phyloP scores from a whole-genome alignment of 2,113 vertebrate species.

The Vimba vimba region DNA sequence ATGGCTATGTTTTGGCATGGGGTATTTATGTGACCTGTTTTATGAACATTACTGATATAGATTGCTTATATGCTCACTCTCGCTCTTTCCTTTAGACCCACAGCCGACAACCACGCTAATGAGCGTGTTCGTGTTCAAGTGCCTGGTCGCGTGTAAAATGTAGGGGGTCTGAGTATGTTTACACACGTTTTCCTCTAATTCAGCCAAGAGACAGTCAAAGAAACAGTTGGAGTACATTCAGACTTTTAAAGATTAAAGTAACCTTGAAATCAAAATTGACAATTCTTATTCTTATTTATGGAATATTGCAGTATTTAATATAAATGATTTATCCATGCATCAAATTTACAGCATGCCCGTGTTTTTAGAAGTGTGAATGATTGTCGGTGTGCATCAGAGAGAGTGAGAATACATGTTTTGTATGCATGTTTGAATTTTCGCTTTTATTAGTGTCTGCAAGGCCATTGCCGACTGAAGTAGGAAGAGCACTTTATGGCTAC shows the following conservation, averaged over 20 bases:
- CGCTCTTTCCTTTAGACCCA: not conserved
- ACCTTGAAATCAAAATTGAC: too few species aligned
- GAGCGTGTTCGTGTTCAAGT: constrained; percentile 17
- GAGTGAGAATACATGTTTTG: constrained; percentile 11
- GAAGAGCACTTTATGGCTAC: constrained; percentile 13
- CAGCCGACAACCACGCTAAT: constrained; percentile 10
- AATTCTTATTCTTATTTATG: too few species aligned
- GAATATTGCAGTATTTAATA: too few species aligned
- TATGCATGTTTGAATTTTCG: constrained; percentile 24
- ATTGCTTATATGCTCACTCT: constrained; percentile 24
- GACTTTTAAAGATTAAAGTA: not conserved
- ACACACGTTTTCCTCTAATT: constrained; percentile 26
- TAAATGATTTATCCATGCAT: too few species aligned
- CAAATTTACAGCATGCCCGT: not conserved
- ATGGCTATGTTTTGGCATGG: constrained; percentile 22
- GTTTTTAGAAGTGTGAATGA: not conserved
- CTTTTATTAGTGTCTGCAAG: constrained; percentile 4
- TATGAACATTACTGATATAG: constrained; percentile 36
- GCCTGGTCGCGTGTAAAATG: not conserved
- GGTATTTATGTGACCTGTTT: constrained; percentile 41
- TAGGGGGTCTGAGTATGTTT: constrained; percentile 21
- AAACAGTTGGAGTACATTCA: not conserved
- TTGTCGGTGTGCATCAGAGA: not conserved
- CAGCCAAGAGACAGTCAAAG: constrained; percentile 26
- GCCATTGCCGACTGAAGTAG: not conserved